These are phyloP conservation scores for Pomacea maculata DNA, from an alignment of 1,140 invertebrate species.

Conservation along the genomic window DNA sequence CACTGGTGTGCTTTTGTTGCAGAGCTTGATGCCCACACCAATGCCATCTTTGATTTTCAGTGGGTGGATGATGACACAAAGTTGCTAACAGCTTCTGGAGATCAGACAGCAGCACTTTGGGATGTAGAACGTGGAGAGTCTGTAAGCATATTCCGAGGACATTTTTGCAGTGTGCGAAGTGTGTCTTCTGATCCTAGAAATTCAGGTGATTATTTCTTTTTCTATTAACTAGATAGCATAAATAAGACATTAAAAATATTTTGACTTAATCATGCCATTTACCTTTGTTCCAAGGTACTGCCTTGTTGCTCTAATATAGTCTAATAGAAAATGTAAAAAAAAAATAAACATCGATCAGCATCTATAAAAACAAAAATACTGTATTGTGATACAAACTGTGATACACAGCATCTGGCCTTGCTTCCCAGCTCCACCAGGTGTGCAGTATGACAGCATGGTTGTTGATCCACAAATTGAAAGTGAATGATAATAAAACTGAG, in stretches of 20 bases:
- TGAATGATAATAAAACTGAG: no score
- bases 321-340: not conserved
- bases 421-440: no score
- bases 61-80: conserved; percentile 82
- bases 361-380: not conserved
- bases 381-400: not conserved
- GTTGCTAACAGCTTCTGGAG: conserved; percentile 84
- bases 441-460: no score
- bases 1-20: conserved; percentile 15
- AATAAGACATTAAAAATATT: not conserved
- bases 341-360: not conserved
- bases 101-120: conserved; percentile 82
- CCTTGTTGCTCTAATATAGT: not conserved
- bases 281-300: no score
- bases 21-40: conserved; percentile 77
- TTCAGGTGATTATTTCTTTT: conserved; percentile 62
- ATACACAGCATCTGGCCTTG: no score
- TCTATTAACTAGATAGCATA: not conserved
- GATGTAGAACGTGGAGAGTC: conserved; percentile 67
- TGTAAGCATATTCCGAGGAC: conserved; percentile 74
- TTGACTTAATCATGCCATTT: no score
- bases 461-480: no score
- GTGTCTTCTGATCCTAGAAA: conserved; percentile 76
- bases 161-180: conserved; percentile 82
- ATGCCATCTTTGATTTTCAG: conserved; percentile 88